Evolutionary conservation across 2,113 vertebrate species (phyloP), one percentile per base, ranked within the genome.

Genomic region (Ciconia maguari): DNA sequence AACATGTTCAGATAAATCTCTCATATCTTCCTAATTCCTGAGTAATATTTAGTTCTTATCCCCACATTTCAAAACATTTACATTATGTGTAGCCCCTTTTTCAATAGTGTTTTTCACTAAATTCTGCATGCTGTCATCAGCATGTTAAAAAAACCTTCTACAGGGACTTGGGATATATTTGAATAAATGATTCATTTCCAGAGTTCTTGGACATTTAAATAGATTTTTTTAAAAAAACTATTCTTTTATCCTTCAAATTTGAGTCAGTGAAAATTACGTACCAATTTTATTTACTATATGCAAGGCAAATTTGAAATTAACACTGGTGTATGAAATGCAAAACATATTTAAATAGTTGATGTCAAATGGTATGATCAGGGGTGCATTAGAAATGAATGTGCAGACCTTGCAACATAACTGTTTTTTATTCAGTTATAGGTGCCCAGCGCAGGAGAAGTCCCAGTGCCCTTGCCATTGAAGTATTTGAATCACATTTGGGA

Each of bases 401-500:
- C 80, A 95, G 78, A 95, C 81, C 74, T 92, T 98, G 84, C 97
- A 96, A 97, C 96, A 97, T 98, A 98, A 98, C 93, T 97, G 89
- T 97, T 97, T 97, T 96, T 94, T 98, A 95, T 98, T 96, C 98
- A 99, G 99, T 99, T 98, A 99, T 99, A 98, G 99, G 99, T 97
- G 97, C 98, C 92, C 99, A 99, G 96, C 98, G 99, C 97, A 99
- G 99, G 98, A 99, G 99, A 98, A 99, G 98, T 96, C 99, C 98
- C 97, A 99, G 98, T 94, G 97, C 97, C 87, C 94, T 99, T 88
- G 99, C 99, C 93, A 98, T 99, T 74, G 99, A 99, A 96, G 99
- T 99, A 97, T 99, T 99, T 97, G 99, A 99, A 94, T 99, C 99
- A 98, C 99, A 99, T 98, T 99, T 99, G 98, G 99, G 99, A 97